Base-by-base conservation (phyloP, 2,888 invertebrate species). In the Xanthia togata region DNA sequence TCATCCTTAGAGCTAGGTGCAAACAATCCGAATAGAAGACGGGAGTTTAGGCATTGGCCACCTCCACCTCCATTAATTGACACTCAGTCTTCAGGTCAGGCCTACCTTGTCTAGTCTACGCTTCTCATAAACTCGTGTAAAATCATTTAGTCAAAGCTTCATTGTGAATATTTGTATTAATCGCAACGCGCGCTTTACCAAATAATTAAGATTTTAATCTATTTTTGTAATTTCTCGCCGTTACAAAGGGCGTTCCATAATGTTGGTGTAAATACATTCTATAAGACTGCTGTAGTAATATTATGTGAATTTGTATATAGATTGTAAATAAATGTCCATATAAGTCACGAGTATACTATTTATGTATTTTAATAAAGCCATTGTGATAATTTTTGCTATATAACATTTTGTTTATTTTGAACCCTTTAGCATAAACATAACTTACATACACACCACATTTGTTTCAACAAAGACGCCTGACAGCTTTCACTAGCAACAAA, bases 1-100 rank as follows among this genome's bases (percentile, higher is more conserved):
- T 98, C 98, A 85, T 98, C 98, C 68, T 97, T 98, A 93, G 98
- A 98, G 88, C 97, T 98, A 91, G 98, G 95, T 85, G 95, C 92
- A 71, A 94, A 93, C 90, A 95, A 95, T 90, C 94, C 94, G 38
- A 96, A 94, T 86, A 92, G 96, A 84, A 92, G 96, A 83, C 93
- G 96, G 81, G 96, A 96, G 67, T 94, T 96, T 72, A 92, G 96
- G 87, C 95, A 96, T 76, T 96, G 96, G 96, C 95, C 96, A 1
- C 96, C 96, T 11, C 96, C 96, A 17, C 96, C 96, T 17, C 95
- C 96, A 20, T 76, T 96, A 78, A 94, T 96, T 77, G 95, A 95
- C 86, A 94, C 95, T 68, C 96, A 96, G 84, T 93, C 94, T 71
- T 94, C 96, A 84, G 96, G 96, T 90, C 96, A 96, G 91, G 96